phyloP scores from a whole-genome alignment of 2,113 vertebrate genomes.

The Axis porcinus region DNA sequence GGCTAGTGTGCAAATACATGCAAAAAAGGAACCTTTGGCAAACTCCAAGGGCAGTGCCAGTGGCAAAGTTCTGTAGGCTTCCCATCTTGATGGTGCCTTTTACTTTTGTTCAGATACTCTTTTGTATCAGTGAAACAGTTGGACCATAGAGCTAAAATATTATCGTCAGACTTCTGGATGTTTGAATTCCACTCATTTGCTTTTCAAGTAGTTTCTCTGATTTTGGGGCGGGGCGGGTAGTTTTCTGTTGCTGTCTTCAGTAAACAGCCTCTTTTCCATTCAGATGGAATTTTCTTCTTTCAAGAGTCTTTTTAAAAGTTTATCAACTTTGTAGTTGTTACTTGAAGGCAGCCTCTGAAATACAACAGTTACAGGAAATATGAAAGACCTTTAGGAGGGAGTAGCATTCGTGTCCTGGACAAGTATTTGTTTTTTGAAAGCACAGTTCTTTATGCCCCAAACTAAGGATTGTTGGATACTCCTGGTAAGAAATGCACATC shows the following conservation, averaged over 20 bases:
- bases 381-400: not conserved
- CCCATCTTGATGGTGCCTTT: not conserved
- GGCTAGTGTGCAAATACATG: constrained; percentile 35
- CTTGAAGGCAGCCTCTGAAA: not conserved
- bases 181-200: not conserved
- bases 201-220: constrained; percentile 7
- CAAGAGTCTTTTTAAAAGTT: not conserved
- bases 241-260: not conserved
- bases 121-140: not conserved
- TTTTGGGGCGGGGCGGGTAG: not conserved
- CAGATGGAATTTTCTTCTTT: constrained; percentile 27
- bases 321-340: constrained; percentile 21
- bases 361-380: not conserved
- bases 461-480: not conserved
- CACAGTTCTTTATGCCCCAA: not conserved
- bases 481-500: not conserved
- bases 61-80: not conserved
- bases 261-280: not conserved
- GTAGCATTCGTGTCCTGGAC: not conserved
- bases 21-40: not conserved
- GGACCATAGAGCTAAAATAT: not conserved
- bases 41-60: not conserved
- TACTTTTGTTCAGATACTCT: not conserved
- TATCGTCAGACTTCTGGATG: not conserved
- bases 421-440: constrained; percentile 31